Evolutionary conservation across 2,113 vertebrate species (phyloP).

Genomic region (Shinisaurus crocodilurus): DNA sequence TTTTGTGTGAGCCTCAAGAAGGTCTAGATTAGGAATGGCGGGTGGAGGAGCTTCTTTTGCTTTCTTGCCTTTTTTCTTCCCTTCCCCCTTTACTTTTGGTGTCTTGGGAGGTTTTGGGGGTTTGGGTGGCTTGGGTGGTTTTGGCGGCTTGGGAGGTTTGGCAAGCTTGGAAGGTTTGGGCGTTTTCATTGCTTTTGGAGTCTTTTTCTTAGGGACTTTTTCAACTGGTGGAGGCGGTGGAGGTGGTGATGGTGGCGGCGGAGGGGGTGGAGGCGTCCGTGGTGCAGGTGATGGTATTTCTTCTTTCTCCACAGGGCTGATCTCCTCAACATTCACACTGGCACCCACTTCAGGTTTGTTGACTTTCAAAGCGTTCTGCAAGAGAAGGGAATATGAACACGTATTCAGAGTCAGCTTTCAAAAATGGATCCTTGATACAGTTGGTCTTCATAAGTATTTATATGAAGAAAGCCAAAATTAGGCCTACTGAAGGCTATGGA

Average conservation of each 20-base stretch:
- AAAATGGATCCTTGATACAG: accelerated
- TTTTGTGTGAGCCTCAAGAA: slow-evolving; percentile 94
- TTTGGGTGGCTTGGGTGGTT: slow-evolving; percentile 79
- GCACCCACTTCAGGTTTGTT: slow-evolving; percentile 86
- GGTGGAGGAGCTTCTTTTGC: slow-evolving; percentile 83
- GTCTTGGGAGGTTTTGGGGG: slow-evolving; percentile 75
- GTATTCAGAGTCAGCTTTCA: not conserved
- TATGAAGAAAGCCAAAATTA: not conserved
- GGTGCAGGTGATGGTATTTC: slow-evolving; percentile 78
- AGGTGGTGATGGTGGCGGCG: slow-evolving; percentile 56
- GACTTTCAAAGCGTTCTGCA: slow-evolving; percentile 91
- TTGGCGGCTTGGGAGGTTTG: slow-evolving; percentile 86
- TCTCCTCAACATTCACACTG: slow-evolving; percentile 80
- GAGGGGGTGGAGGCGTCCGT: slow-evolving; percentile 37
- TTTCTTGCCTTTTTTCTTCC: slow-evolving; percentile 94
- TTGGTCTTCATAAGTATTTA: not conserved
- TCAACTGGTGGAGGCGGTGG: slow-evolving; percentile 68
- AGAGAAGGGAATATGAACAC: not conserved
- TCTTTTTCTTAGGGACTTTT: slow-evolving; percentile 83
- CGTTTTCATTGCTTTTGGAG: slow-evolving; percentile 81
- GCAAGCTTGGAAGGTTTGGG: slow-evolving; percentile 86
- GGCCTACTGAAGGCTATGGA: not conserved
- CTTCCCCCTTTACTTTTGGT: slow-evolving; percentile 90
- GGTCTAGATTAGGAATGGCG: slow-evolving; percentile 90
- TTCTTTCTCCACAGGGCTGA: slow-evolving; percentile 84